Evolutionary conservation across 1,140 invertebrate species (phyloP).

Genomic region (Drosophila ironensis): DNA sequence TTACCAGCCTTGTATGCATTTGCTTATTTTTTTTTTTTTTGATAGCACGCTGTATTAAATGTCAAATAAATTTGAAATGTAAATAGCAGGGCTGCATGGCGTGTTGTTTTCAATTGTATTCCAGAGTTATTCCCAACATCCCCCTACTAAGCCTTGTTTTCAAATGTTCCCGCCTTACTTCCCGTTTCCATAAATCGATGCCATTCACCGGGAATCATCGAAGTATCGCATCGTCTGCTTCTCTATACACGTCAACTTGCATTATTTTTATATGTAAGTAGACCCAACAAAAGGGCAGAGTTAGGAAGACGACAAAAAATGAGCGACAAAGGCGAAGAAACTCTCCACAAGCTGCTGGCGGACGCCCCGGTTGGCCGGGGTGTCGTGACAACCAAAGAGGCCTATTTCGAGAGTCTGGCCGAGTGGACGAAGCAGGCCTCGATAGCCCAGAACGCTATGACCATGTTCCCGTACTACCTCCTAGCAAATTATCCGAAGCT

Average conservation of each 20-base stretch:
- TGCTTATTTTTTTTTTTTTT: not conserved
- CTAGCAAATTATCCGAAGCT: slow-evolving; percentile 83
- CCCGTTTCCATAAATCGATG: not conserved
- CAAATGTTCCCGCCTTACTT: not conserved
- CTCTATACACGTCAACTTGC: slow-evolving; percentile 59
- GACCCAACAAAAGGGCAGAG: slow-evolving; percentile 17
- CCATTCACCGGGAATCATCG: slow-evolving; percentile 8
- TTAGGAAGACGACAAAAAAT: slow-evolving; percentile 3
- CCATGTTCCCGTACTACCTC: slow-evolving; percentile 85
- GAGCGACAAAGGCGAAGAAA: slow-evolving; percentile 17
- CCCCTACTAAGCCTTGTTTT: no score
- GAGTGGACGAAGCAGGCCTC: slow-evolving; percentile 84
- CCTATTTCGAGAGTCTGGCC: slow-evolving; percentile 83
- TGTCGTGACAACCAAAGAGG: slow-evolving; percentile 82
- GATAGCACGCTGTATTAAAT: no score
- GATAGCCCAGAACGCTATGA: slow-evolving; percentile 83
- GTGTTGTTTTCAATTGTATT: not conserved
- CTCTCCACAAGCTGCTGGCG: not conserved
- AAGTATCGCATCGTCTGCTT: not conserved
- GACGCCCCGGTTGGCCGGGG: slow-evolving; percentile 6
- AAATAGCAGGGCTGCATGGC: no score
- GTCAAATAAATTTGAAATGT: no score
- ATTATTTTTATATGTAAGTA: slow-evolving; percentile 47
- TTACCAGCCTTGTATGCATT: no score
- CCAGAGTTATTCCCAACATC: not conserved